A percentile compares a stretch with the other conserved stretches of the same genome.
Evolutionary conservation across 2,888 invertebrate genomes (phyloP).

Genomic region (Macrophya annulata): DNA sequence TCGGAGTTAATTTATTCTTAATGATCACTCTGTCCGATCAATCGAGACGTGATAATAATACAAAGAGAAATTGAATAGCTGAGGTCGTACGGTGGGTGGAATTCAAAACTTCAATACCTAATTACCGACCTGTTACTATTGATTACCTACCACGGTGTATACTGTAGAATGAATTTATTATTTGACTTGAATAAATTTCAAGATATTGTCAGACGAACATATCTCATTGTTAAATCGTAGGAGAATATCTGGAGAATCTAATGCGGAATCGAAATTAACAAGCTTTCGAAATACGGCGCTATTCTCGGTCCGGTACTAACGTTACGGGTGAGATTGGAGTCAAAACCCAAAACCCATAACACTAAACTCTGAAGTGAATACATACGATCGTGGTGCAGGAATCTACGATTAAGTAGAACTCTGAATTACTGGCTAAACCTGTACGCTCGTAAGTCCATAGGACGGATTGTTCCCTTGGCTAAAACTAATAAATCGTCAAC

Average conservation of each 20-base stretch:
- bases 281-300: background rate
- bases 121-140: background rate
- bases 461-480: slow-evolving; percentile 46
- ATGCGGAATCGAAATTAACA: background rate
- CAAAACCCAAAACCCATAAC: slow-evolving; percentile 51
- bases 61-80: slow-evolving; percentile 29
- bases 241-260: background rate
- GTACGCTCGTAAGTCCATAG: slow-evolving; percentile 19
- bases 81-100: background rate
- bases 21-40: slow-evolving; percentile 3
- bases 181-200: background rate
- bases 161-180: background rate
- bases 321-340: slow-evolving; percentile 32
- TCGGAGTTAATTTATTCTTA: background rate
- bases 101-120: slow-evolving; percentile 10
- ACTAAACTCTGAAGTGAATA: slow-evolving; percentile 40
- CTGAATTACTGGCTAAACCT: slow-evolving; percentile 40
- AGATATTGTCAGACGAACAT: background rate
- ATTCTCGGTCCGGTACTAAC: background rate
- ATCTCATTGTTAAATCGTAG: background rate
- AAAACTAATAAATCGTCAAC: slow-evolving; percentile 49
- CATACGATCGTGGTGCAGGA: slow-evolving; percentile 45
- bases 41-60: slow-evolving; percentile 30
- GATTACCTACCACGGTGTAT: background rate
- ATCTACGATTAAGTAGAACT: slow-evolving; percentile 51